Evolutionary conservation across 2,113 vertebrate genomes (phyloP).

Genomic region (Gymnobelideus leadbeateri): DNA sequence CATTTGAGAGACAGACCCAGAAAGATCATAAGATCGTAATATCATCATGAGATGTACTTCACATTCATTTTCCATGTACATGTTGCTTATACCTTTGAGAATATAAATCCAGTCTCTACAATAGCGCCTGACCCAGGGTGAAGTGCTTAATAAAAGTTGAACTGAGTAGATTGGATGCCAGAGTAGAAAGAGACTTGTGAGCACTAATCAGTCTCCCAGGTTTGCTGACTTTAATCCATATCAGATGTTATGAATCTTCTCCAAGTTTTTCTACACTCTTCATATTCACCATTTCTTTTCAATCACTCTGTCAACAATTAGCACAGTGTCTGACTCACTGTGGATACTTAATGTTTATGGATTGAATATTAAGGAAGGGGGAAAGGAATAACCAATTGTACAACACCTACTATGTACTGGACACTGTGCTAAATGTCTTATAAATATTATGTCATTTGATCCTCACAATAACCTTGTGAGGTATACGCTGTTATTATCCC

Average conservation of each 20-base stretch:
- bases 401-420: background rate
- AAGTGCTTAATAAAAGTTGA: background rate
- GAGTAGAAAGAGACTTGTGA: background rate
- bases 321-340: background rate
- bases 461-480: background rate
- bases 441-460: background rate
- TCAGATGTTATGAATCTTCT: background rate
- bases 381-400: background rate
- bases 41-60: background rate
- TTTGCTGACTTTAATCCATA: background rate
- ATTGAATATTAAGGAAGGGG: background rate
- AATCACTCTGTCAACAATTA: background rate
- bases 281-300: background rate
- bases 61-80: background rate
- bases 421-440: background rate
- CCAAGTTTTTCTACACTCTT: background rate
- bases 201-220: background rate
- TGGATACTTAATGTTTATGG: background rate
- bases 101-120: background rate
- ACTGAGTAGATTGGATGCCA: background rate
- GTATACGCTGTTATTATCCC: background rate
- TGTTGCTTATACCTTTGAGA: background rate
- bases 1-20: background rate
- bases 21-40: background rate
- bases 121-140: background rate